Percentiles rank a stretch among this genome's conserved stretches.
Evolutionary conservation across 2,888 invertebrate genomes (phyloP).

Genomic region (Corythucha ciliata): DNA sequence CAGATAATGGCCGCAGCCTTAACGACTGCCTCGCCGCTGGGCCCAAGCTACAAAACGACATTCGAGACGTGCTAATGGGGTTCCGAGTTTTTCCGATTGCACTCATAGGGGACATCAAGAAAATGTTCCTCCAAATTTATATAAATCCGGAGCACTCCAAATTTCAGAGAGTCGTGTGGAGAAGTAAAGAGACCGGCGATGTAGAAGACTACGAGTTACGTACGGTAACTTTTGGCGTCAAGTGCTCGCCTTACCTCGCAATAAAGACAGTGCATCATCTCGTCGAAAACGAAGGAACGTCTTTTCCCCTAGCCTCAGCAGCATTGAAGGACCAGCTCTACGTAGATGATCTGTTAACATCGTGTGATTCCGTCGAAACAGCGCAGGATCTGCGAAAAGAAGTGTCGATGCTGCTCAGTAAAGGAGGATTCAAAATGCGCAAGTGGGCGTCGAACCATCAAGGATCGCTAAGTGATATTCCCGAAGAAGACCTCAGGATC

Average conservation of each 20-base stretch:
- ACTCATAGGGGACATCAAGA: conserved; percentile 7
- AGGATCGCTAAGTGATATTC: background rate
- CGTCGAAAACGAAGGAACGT: conserved; percentile 21
- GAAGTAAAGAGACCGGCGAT: conserved; percentile 15
- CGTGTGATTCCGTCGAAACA: conserved; percentile 5
- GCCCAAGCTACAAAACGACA: conserved; percentile 38
- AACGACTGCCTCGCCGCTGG: conserved; percentile 33
- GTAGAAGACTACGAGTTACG: conserved; percentile 19
- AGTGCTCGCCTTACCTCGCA: conserved; percentile 30
- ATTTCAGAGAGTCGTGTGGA: conserved; percentile 35
- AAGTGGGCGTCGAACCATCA: conserved; percentile 17
- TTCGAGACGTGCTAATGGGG: conserved; percentile 33
- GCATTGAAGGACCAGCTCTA: conserved; percentile 18
- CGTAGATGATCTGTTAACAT: conserved; percentile 22
- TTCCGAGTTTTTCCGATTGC: conserved; percentile 3
- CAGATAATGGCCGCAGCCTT: conserved; percentile 12
- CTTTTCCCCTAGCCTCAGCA: conserved; percentile 25
- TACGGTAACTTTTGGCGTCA: conserved; percentile 33
- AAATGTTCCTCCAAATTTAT: conserved; percentile 18
- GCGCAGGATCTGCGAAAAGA: conserved; percentile 13
- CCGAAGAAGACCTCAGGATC: too few species aligned
- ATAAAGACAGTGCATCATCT: conserved; percentile 29
- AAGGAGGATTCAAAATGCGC: conserved; percentile 22
- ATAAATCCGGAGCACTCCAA: conserved; percentile 26
- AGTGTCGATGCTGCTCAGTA: conserved; percentile 12